Base-by-base conservation (phyloP, 2,888 invertebrate genomes). In the Embidobia sp. region DNA sequence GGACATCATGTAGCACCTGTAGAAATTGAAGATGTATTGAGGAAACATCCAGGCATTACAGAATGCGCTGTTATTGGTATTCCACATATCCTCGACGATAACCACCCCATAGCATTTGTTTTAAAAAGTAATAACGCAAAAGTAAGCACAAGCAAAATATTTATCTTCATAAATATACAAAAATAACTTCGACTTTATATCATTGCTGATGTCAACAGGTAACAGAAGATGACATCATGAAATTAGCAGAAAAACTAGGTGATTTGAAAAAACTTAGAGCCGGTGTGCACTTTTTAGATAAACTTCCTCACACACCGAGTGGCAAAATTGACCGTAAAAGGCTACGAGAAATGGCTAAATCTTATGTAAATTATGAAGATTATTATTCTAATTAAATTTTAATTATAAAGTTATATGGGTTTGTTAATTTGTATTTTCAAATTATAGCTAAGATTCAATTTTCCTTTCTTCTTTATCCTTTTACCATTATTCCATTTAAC, bases 81-180 rank as follows among this genome's bases (percentile, higher is more conserved):
- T 16, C 85, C 86, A 2, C 83, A 87, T 63, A 40, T 76, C 0
- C 33, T 75, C 0, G 87, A 87, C 8, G 67, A 79, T 1, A 85
- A 87, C 31, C 84, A 83, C 33, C 88, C 87, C 0, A 46, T 88
- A 44, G 89, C 87, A 11, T 88, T 86, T 33, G 81, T 89, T 6
- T 77, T 64, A 2, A 83, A 64, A 46, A 37, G 48, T 4, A 57
- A 78, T 0, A 69, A 69, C 0, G 51, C 70, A 5, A 49, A 84
- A 67, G 87, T 87, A 40, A 18, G 75, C 77, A 35, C 0, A 42
- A 33, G 1, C 33, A 4, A 10, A 33, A 1, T n/a, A 1, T 6
- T 33, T 33, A 1, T 1, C 10, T 33, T 10, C 4, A 33, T n/a
- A 10, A 10, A 10, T 1, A 10, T 1, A 4, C 8, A n/a, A 8